phyloP scores from a whole-genome alignment of 1,140 invertebrate genomes.

The Drosophila tropicalis region DNA sequence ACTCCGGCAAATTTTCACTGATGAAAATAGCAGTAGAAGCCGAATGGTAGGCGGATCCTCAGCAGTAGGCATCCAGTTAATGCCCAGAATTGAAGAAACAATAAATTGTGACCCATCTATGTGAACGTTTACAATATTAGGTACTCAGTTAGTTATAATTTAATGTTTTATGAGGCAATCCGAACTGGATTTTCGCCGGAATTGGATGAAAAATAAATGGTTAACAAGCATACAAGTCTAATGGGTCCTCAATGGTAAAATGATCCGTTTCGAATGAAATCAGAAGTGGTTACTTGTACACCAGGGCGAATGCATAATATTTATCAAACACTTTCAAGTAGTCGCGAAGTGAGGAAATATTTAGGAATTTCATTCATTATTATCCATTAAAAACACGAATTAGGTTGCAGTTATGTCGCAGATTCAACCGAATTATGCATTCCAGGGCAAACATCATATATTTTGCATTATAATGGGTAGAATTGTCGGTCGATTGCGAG shows the following conservation, averaged over 20 bases:
- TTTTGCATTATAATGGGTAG: constrained; percentile 55
- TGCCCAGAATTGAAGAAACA: neutral
- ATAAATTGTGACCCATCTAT: neutral
- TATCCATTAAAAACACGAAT: too few species aligned
- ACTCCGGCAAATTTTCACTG: neutral
- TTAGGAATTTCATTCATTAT: too few species aligned
- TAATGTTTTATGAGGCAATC: neutral
- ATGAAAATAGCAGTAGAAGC: neutral
- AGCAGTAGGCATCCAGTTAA: neutral
- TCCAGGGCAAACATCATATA: constrained; percentile 41
- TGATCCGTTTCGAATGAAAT: neutral
- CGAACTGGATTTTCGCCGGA: neutral
- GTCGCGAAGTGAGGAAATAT: too few species aligned
- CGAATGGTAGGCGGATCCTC: constrained; percentile 1
- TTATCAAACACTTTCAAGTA: neutral
- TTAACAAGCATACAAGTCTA: neutral
- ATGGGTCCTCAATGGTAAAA: neutral
- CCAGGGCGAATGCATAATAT: neutral
- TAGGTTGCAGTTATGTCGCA: neutral
- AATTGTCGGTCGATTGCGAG: constrained; percentile 26
- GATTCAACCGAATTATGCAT: neutral
- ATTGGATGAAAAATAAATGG: neutral
- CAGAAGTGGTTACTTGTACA: neutral
- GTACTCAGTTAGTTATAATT: neutral
- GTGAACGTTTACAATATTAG: neutral